Percentiles rank a stretch among this genome's conserved stretches.
Conservation (phyloP, 1,140 invertebrate species). For the Brachionus sp. region DNA sequence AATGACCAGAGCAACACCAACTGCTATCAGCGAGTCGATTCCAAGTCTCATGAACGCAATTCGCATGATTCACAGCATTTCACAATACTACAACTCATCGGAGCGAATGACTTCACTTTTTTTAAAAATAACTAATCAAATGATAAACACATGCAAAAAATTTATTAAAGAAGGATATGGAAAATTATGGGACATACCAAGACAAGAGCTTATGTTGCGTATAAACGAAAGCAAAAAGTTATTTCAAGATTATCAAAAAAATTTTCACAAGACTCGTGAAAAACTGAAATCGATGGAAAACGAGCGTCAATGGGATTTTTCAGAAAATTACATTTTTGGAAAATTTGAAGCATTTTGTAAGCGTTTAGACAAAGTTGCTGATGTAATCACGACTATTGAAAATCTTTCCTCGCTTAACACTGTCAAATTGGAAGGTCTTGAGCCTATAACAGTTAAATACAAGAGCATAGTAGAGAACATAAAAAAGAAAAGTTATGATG, state of each 20-base stretch:
- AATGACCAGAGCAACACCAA: conserved; percentile 80
- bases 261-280: conserved; percentile 62
- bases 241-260: conserved; percentile 70
- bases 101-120: conserved; percentile 61
- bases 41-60: conserved; percentile 59
- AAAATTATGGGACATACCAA: conserved; percentile 82
- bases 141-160: conserved; percentile 87
- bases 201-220: conserved; percentile 63
- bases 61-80: conserved; percentile 61
- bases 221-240: conserved; percentile 79
- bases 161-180: conserved; percentile 81
- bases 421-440: conserved; percentile 59
- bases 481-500: conserved; percentile 81
- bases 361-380: conserved; percentile 76
- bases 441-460: conserved; percentile 55
- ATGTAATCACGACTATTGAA: conserved; percentile 82
- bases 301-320: conserved; percentile 77
- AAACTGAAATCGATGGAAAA: conserved; percentile 61
- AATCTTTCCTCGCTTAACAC: conserved; percentile 54
- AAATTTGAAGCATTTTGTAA: conserved; percentile 90
- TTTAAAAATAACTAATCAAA: conserved; percentile 82
- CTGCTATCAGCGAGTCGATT: conserved; percentile 44
- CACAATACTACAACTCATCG: conserved; percentile 61
- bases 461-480: conserved; percentile 67
- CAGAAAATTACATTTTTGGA: conserved; percentile 92